These are phyloP conservation scores for Strix occidentalis DNA, from an alignment of 2,797 vertebrate genomes.

Conservation along the genomic window DNA sequence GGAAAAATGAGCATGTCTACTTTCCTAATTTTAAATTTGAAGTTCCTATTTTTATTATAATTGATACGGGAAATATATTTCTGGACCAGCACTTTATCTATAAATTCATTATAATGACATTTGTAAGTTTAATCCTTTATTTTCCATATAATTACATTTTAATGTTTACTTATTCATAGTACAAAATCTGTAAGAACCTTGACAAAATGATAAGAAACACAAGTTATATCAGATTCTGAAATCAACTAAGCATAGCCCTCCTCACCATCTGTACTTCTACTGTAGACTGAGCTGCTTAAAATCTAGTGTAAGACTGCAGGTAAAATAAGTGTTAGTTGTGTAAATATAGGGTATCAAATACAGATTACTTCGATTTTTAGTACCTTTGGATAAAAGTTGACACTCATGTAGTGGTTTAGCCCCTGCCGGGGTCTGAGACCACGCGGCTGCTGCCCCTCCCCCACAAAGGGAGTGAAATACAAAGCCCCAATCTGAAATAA, in stretches of 20 bases:
- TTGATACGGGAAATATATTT: slow-evolving; percentile 23
- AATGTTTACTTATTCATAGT: slow-evolving; percentile 28
- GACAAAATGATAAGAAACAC: slow-evolving; percentile 8
- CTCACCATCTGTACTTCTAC: background rate
- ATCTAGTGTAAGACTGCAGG: background rate
- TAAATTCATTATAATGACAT: slow-evolving; percentile 30
- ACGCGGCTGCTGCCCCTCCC: too few relatives aligned
- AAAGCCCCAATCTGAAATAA: too few relatives aligned
- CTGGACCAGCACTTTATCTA: background rate
- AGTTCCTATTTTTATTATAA: slow-evolving; percentile 34
- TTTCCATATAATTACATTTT: slow-evolving; percentile 50
- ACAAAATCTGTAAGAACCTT: slow-evolving; percentile 10
- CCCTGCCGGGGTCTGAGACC: too few relatives aligned
- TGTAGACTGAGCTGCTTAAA: background rate
- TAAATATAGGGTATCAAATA: background rate
- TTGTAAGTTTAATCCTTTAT: slow-evolving; percentile 13
- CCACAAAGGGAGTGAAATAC: too few relatives aligned
- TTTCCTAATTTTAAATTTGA: slow-evolving; percentile 43
- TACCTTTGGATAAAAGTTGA: background rate
- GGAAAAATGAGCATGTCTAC: slow-evolving; percentile 9
- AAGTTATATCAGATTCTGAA: slow-evolving; percentile 22
- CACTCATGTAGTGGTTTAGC: background rate
- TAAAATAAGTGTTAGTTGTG: background rate
- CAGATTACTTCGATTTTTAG: background rate
- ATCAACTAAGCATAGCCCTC: background rate